Evolutionary conservation across 2,113 vertebrate species (phyloP).

Genomic region (Dasyurus viverrinus): DNA sequence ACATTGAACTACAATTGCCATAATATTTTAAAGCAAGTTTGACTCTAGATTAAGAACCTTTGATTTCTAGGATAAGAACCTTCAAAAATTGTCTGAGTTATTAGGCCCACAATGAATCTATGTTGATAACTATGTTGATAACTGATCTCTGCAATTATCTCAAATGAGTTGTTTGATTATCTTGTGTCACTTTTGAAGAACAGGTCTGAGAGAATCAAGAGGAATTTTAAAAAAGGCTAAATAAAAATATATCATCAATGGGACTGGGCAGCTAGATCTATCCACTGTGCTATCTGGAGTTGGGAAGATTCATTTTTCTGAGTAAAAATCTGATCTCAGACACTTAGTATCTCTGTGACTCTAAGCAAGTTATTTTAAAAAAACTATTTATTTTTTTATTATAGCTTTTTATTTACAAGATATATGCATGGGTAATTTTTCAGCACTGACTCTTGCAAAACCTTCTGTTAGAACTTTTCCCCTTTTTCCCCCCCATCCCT

Average conservation of each 20-base stretch:
- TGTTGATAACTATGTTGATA: not conserved
- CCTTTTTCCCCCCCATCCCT: too few relatives aligned
- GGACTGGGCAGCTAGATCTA: not conserved
- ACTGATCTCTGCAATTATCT: not conserved
- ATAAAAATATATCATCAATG: not conserved
- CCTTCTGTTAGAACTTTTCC: too few relatives aligned
- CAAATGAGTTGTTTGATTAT: not conserved
- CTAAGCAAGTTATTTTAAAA: too few relatives aligned
- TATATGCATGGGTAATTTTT: too few relatives aligned
- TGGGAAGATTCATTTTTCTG: too few relatives aligned
- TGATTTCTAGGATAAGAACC: not conserved
- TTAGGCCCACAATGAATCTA: not conserved
- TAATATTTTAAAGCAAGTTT: not conserved
- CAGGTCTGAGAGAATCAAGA: not conserved
- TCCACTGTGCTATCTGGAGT: too few relatives aligned
- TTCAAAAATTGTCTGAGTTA: not conserved
- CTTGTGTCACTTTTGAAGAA: not conserved
- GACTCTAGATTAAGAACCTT: not conserved
- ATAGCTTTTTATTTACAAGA: too few relatives aligned
- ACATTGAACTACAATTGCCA: not conserved
- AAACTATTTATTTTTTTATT: too few relatives aligned
- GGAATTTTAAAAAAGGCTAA: too few relatives aligned
- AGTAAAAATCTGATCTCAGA: too few relatives aligned
- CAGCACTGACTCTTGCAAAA: too few relatives aligned
- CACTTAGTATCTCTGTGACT: too few relatives aligned